phyloP scores from a whole-genome alignment of 1,140 invertebrate genomes.

The Drosophila suzukii region DNA sequence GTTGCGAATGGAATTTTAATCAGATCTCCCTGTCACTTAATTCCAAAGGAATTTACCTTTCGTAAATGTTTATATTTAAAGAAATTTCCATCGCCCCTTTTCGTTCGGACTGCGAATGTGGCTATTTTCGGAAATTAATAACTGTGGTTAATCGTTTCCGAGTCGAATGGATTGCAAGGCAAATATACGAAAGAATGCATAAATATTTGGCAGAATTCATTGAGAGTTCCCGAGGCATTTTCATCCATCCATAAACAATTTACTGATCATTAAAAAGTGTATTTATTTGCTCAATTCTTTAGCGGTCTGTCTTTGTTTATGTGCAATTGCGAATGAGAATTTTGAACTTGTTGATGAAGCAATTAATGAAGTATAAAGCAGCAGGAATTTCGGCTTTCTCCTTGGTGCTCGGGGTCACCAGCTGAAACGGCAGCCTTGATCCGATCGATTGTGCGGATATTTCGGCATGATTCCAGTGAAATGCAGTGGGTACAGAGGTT shows the following conservation, averaged over 20 bases:
- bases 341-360: constrained; percentile 33
- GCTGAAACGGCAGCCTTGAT: constrained; percentile 35
- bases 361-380: constrained; percentile 26
- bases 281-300: constrained; percentile 41
- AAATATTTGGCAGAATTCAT: constrained; percentile 42
- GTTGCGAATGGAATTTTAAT: constrained; percentile 38
- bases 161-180: constrained; percentile 17
- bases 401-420: constrained; percentile 12
- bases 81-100: constrained; percentile 20
- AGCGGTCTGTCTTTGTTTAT: constrained; percentile 32
- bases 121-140: constrained; percentile 40
- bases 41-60: neutral
- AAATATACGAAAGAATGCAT: constrained; percentile 39
- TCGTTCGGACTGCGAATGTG: neutral
- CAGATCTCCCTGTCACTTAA: constrained; percentile 1
- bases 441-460: constrained; percentile 2
- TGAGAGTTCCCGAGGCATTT: constrained; percentile 19
- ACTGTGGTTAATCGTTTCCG: constrained; percentile 39
- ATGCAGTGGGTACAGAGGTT: neutral
- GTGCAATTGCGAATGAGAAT: constrained; percentile 25
- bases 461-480: constrained; percentile 5
- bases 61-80: neutral
- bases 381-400: constrained; percentile 17
- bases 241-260: constrained; percentile 24
- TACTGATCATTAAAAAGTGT: constrained; percentile 41